These are phyloP conservation scores for Lophotriccus pileatus DNA, from an alignment of 2,797 vertebrate species.

Conservation along the genomic window DNA sequence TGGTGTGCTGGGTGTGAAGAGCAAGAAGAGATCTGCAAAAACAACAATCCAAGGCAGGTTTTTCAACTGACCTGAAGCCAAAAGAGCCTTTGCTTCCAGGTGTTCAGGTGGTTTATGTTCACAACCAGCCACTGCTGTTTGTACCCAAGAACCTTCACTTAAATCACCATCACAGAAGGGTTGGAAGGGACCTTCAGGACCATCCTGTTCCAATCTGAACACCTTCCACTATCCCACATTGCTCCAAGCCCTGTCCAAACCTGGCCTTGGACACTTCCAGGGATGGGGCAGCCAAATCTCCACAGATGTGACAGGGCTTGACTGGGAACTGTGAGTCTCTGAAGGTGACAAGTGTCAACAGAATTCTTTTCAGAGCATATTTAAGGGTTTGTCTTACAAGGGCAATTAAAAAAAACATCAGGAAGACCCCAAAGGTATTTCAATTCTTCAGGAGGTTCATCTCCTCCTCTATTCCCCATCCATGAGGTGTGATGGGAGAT, in stretches of 20 bases:
- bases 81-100: background rate
- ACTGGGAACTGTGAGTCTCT: background rate
- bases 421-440: background rate
- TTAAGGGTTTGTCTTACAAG: background rate
- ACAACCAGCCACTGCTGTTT: background rate
- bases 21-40: background rate
- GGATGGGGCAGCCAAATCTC: background rate
- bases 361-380: background rate
- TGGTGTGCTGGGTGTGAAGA: background rate
- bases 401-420: background rate
- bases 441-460: background rate
- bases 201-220: background rate
- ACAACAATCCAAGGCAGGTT: background rate
- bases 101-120: background rate
- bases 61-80: background rate
- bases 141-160: background rate
- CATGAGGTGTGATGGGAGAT: accelerated
- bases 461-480: background rate
- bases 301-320: accelerated
- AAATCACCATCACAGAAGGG: background rate
- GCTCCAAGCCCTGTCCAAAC: background rate
- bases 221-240: background rate
- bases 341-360: background rate
- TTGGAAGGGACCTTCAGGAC: background rate
- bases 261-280: background rate